Conservation (phyloP, 2,113 vertebrate species). For the Cryptomyrus ogoouensis region DNA sequence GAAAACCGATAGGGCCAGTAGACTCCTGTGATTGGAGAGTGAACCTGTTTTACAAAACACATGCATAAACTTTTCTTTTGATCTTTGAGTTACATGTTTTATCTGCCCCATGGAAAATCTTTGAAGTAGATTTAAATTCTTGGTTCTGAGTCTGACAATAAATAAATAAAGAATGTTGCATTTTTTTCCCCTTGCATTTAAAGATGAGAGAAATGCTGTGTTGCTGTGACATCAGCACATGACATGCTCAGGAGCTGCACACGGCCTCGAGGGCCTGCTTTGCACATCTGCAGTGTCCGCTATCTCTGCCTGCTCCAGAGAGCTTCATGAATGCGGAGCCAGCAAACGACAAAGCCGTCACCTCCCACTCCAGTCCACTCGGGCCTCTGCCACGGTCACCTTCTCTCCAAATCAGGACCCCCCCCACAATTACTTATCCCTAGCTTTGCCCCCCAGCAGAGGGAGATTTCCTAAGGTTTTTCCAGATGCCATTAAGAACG, state of each 20-base stretch:
- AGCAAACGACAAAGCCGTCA: background rate
- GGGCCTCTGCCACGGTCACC: background rate
- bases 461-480: conserved; percentile 18
- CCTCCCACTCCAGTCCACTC: background rate
- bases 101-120: background rate
- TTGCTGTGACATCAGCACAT: background rate
- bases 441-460: background rate
- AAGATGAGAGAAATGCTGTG: background rate
- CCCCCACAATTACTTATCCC: background rate
- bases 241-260: background rate
- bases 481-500: conserved; percentile 2
- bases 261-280: background rate
- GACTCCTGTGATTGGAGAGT: background rate
- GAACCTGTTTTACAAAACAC: background rate
- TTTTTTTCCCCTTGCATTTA: background rate
- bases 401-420: background rate
- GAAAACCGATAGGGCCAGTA: background rate
- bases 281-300: background rate
- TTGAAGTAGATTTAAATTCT: background rate
- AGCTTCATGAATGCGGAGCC: background rate
- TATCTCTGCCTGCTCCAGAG: background rate
- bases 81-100: background rate
- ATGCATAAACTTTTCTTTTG: background rate
- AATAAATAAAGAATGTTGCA: background rate
- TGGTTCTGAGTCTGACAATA: background rate